Evolutionary conservation across 2,113 vertebrate genomes (phyloP).

Genomic region (Aythya baeri): DNA sequence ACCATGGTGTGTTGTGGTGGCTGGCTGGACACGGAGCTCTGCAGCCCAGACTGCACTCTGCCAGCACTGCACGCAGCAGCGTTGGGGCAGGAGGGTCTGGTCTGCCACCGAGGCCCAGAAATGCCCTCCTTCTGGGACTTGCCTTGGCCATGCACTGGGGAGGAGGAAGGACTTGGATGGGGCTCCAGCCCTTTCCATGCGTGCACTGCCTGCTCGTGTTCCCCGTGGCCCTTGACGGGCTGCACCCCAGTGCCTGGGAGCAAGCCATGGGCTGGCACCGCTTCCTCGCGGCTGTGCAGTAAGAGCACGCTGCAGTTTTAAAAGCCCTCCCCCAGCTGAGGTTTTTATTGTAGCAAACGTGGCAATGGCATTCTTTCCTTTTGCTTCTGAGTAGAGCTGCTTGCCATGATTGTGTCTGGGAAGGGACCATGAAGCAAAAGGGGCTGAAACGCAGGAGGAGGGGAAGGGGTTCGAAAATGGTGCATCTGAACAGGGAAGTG

Average conservation of each 20-base stretch:
- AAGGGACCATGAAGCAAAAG: not conserved
- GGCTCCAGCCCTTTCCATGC: not conserved
- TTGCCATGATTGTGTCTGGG: not conserved
- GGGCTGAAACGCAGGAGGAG: not conserved
- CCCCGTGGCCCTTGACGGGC: not conserved
- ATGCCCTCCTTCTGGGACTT: not conserved
- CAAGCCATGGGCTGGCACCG: not conserved
- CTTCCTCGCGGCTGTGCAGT: not conserved
- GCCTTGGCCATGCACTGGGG: not conserved
- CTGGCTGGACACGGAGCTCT: not conserved
- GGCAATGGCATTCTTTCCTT: not conserved
- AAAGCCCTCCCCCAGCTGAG: not conserved
- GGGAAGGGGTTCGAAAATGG: not conserved
- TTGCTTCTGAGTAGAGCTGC: not conserved
- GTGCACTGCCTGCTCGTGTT: not conserved
- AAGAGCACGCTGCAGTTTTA: not conserved
- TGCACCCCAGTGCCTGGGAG: not conserved
- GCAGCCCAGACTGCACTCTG: not conserved
- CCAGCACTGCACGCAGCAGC: not conserved
- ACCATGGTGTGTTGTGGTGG: rapidly evolving
- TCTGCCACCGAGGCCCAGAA: not conserved
- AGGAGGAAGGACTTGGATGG: not conserved
- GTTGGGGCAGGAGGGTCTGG: not conserved
- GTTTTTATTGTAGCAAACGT: rapidly evolving
- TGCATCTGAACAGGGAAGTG: not conserved